Conservation (phyloP, 2,113 vertebrate species). For the Scalopus aquaticus region DNA sequence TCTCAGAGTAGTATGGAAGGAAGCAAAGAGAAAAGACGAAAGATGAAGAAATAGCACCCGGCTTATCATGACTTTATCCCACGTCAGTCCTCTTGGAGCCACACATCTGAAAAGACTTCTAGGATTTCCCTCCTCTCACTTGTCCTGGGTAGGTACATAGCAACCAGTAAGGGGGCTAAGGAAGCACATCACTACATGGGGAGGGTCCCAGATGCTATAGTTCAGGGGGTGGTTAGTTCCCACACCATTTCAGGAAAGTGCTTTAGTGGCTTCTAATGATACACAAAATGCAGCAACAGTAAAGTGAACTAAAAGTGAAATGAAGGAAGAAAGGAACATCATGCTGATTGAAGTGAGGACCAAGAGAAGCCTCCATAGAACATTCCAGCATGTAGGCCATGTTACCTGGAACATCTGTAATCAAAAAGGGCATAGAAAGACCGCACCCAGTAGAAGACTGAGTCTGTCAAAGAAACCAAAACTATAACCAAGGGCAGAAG, state of each 20-base stretch:
- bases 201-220: background rate
- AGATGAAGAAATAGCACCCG: background rate
- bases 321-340: background rate
- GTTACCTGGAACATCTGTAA: background rate
- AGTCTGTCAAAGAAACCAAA: background rate
- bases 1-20: background rate
- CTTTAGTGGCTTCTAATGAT: background rate
- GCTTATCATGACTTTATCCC: background rate
- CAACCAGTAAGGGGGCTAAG: too few relatives aligned
- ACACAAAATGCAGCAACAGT: background rate
- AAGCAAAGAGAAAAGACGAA: background rate
- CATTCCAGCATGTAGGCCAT: rapidly evolving
- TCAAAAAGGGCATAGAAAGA: background rate
- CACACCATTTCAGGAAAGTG: background rate
- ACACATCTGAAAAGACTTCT: background rate
- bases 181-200: background rate
- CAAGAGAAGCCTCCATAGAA: background rate
- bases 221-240: background rate
- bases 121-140: background rate
- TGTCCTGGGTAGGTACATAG: too few relatives aligned
- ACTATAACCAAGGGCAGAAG: background rate
- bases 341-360: background rate
- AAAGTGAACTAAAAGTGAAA: background rate
- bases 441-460: background rate
- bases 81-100: background rate